Evolutionary conservation across 2,888 invertebrate species (phyloP).

Genomic region (Polia nebulosa): DNA sequence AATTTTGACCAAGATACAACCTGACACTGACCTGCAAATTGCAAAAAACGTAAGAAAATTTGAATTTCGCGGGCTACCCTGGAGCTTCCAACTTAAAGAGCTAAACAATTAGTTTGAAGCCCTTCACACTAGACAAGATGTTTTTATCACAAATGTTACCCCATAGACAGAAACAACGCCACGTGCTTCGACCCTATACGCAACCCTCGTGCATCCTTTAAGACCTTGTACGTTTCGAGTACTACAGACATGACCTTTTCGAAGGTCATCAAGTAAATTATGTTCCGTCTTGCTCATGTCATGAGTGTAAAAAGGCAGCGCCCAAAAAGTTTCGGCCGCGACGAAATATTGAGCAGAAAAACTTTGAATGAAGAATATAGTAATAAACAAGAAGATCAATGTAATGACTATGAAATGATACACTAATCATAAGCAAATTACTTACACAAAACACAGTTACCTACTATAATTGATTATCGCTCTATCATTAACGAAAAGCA

Average conservation of each 20-base stretch:
- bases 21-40: no score
- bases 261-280: conserved; percentile 51
- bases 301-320: conserved; percentile 29
- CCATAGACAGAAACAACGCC: not conserved
- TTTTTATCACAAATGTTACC: conserved; percentile 4
- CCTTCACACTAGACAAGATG: not conserved
- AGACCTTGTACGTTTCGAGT: conserved; percentile 26
- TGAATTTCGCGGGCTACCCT: no score
- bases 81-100: no score
- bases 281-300: conserved; percentile 8
- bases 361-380: no score
- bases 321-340: conserved; percentile 11
- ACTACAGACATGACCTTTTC: conserved; percentile 45
- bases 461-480: conserved; percentile 25
- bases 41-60: no score
- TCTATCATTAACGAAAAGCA: conserved; percentile 26
- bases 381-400: not conserved
- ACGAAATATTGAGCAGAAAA: no score
- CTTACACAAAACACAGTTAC: not conserved
- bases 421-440: not conserved
- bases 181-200: conserved; percentile 40
- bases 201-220: conserved; percentile 5
- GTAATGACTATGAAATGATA: not conserved
- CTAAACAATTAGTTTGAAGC: not conserved
- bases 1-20: no score